Evolutionary conservation across 2,113 vertebrate genomes (phyloP).

Genomic region (Sapajus apella): DNA sequence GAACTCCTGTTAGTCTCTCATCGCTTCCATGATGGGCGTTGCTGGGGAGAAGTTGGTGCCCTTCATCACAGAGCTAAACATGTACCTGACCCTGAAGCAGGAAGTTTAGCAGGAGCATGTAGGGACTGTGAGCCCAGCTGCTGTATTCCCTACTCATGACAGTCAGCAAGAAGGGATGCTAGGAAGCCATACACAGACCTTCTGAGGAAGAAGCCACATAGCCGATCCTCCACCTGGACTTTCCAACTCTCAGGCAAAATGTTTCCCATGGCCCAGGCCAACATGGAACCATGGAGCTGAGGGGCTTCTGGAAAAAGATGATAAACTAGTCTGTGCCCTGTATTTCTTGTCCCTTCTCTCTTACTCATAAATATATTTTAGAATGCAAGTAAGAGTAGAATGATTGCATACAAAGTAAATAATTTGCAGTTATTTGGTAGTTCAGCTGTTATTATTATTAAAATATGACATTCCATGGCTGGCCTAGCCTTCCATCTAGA

Average conservation of each 20-base stretch:
- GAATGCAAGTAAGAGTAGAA: not conserved
- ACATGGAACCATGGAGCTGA: not conserved
- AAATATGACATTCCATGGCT: not conserved
- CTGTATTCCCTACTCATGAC: not conserved
- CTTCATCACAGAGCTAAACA: not conserved
- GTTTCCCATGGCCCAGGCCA: not conserved
- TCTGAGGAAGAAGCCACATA: not conserved
- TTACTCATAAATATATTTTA: not conserved
- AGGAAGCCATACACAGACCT: not conserved
- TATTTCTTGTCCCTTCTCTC: not conserved
- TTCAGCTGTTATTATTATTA: not conserved
- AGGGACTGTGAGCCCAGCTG: not conserved
- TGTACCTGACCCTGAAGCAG: not conserved
- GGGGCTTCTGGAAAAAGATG: not conserved
- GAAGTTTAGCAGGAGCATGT: not conserved
- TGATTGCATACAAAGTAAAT: not conserved
- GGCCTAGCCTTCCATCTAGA: not conserved
- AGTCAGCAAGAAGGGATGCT: not conserved
- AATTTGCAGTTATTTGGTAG: not conserved
- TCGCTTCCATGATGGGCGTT: not conserved
- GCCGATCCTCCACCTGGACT: not conserved
- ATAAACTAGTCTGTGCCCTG: not conserved
- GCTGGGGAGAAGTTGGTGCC: not conserved
- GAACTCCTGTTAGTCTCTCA: not conserved
- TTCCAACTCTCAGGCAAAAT: not conserved